phyloP scores from a whole-genome alignment of 2,888 invertebrate species.

The Chydorus sphaericus region DNA sequence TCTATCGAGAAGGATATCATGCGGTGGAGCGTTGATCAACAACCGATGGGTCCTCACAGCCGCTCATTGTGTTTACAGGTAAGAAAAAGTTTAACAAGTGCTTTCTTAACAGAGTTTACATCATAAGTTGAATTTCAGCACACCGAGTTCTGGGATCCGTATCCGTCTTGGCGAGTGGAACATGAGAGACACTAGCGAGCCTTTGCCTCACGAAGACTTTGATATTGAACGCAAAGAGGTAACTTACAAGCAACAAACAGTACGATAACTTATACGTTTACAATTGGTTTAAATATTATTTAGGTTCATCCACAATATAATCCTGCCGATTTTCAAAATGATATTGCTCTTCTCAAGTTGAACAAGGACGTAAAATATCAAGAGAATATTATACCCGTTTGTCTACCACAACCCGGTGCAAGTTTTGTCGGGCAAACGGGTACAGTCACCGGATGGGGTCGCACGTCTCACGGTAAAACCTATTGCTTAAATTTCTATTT shows the following conservation, averaged over 20 bases:
- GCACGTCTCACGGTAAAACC: slow-evolving; percentile 72
- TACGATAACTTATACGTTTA: neutral
- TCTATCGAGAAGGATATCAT: slow-evolving; percentile 73
- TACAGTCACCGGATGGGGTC: slow-evolving; percentile 77
- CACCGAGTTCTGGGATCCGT: slow-evolving; percentile 71
- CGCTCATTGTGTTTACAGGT: slow-evolving; percentile 74
- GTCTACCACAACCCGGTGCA: slow-evolving; percentile 57
- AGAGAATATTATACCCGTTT: slow-evolving; percentile 84
- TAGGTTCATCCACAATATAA: slow-evolving; percentile 72
- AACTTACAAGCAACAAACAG: slow-evolving; percentile 9
- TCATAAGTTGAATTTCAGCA: slow-evolving; percentile 37
- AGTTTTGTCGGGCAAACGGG: slow-evolving; percentile 76
- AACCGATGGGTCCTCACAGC: slow-evolving; percentile 86
- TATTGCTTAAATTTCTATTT: slow-evolving; percentile 6
- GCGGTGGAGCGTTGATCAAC: slow-evolving; percentile 77
- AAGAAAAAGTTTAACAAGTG: slow-evolving; percentile 35
- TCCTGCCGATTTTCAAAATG: slow-evolving; percentile 79
- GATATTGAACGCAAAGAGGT: slow-evolving; percentile 76
- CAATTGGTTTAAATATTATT: neutral
- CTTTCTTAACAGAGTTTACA: neutral
- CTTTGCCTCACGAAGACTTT: slow-evolving; percentile 72
- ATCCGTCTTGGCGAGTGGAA: slow-evolving; percentile 88
- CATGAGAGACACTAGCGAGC: slow-evolving; percentile 61
- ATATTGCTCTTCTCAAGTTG: slow-evolving; percentile 46
- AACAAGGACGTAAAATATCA: slow-evolving; percentile 71